Evolutionary conservation across 2,888 invertebrate genomes (phyloP), one percentile per base, ranked within the genome.

Genomic region (Nebria brevicollis): DNA sequence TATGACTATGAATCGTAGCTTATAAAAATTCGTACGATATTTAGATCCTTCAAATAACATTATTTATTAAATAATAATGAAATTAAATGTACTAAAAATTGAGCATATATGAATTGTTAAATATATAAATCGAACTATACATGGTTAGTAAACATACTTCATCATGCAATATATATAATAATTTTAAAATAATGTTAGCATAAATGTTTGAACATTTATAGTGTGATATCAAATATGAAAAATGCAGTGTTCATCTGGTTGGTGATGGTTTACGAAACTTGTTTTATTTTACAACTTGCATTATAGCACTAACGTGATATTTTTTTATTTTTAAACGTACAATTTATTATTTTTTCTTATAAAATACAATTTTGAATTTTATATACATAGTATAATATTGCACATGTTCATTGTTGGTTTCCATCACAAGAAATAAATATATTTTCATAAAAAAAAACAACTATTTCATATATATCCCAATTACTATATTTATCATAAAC

Each of bases 301-400:
- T 26, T 34, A 41, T 79, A 80, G 80, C 80, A 80, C 64, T 25
- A 54, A 75, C 75, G 75, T 75, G 80, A 75, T 75, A 80, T 80
- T 80, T 70, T 80, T 80, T 75, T 70, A 6, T 80, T 70, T 80
- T 80, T 79, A 75, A 54, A 43, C 75, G 75, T 75, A 80, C 75
- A 80, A 80, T 75, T 75, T 75, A 80, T 75, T 75, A 80, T 80
- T 80, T 80, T 80, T 80, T 72, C 75, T 75, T 75, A 70, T 70
- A 25, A 72, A 74, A 78, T 13, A 41, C 64, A 15, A 26, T 78
- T 43, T 72, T 80, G 75, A 74, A 79, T 79, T 79, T 79, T 79
- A 79, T 79, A 79, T 79, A 77, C n/a, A 73, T 72, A 72, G 10
- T 54, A 54, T 54, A 73, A 42, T 73, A 73, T 26, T 11, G 20